A percentile compares a stretch with the other conserved stretches of the same genome.
Evolutionary conservation across 2,113 vertebrate species (phyloP).

Genomic region (Microcebus griseorufus): DNA sequence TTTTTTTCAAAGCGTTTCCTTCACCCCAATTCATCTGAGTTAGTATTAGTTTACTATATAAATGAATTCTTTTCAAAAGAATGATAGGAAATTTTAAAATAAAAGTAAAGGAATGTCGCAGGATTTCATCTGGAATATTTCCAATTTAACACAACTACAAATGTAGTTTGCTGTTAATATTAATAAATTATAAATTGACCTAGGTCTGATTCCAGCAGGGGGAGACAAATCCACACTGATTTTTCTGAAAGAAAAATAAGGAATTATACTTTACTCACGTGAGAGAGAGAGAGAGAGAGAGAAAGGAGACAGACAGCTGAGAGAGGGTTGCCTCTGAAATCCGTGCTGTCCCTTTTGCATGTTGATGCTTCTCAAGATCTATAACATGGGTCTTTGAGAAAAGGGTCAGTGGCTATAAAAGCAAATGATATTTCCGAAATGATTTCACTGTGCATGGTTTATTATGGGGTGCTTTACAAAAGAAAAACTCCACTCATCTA

Average conservation of each 20-base stretch:
- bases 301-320: neutral
- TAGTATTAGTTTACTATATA: neutral
- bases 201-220: constrained; percentile 67
- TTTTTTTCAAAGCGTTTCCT: neutral
- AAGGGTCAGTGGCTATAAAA: neutral
- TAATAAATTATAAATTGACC: neutral
- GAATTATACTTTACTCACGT: neutral
- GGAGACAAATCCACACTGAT: constrained; percentile 77
- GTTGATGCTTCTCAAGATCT: neutral
- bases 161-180: fast-evolving
- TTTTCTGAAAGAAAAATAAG: neutral
- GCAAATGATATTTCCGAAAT: neutral
- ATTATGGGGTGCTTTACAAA: neutral
- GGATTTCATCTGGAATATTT: neutral
- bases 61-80: neutral
- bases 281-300: neutral
- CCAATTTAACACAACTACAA: neutral
- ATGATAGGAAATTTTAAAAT: neutral
- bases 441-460: neutral
- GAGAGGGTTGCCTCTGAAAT: constrained; percentile 41
- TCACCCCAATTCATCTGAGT: neutral
- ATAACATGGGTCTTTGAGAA: neutral
- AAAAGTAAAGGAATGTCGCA: neutral
- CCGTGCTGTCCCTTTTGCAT: neutral
- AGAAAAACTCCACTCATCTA: neutral